Evolutionary conservation across 64 coral and sea anemone genomes (phyloP).

Genomic region (Actinia tenebrosa): DNA sequence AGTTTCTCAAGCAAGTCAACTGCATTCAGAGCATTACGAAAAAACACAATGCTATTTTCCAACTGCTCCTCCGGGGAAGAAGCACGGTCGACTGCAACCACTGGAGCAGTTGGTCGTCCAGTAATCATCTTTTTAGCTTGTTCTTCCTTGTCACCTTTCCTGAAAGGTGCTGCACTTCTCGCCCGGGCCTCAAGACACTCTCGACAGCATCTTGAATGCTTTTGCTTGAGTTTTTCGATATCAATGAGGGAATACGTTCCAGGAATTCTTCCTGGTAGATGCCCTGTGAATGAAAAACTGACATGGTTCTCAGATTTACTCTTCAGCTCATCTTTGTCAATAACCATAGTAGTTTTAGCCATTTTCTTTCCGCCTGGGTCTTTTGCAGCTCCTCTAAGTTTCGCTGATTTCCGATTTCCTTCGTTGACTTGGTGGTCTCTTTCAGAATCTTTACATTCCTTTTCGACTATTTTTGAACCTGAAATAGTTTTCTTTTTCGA

Average conservation of each 20-base stretch:
- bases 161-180: not conserved
- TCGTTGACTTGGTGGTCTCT: not conserved
- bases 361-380: not conserved
- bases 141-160: not conserved
- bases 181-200: not conserved
- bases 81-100: not conserved
- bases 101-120: not conserved
- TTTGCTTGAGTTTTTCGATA: not conserved
- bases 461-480: not conserved
- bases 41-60: slow-evolving; percentile 31
- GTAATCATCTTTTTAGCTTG: not conserved
- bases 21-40: slow-evolving; percentile 23
- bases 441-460: not conserved
- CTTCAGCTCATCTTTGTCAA: not conserved
- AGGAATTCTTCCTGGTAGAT: not conserved
- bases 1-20: slow-evolving; percentile 25
- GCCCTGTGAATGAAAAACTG: not conserved
- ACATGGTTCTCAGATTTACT: slow-evolving; percentile 2
- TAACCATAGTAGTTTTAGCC: not conserved
- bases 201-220: not conserved
- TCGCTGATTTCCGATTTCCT: not conserved
- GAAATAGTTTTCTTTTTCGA: not conserved
- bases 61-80: not conserved
- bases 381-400: not conserved
- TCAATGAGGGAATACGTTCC: not conserved